phyloP scores from a whole-genome alignment of 2,888 invertebrate genomes.

The Morinoia aosen region DNA sequence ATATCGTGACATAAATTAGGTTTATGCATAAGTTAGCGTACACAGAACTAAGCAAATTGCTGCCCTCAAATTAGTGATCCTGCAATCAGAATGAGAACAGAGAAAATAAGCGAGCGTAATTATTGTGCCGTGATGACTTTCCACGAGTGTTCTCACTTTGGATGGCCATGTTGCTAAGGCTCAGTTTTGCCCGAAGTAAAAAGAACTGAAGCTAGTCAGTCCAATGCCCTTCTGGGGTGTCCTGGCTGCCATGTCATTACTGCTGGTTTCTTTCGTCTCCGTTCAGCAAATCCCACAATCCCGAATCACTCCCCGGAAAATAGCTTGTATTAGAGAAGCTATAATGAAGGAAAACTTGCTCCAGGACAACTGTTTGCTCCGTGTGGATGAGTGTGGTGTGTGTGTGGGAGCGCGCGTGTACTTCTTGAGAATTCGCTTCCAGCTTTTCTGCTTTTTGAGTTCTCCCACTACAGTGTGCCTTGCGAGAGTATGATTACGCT shows the following conservation, averaged over 20 bases:
- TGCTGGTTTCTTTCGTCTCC: conserved; percentile 46
- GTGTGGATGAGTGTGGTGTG: conserved; percentile 31
- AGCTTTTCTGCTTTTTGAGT: background rate
- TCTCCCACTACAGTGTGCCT: background rate
- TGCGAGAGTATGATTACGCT: background rate
- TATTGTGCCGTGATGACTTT: background rate
- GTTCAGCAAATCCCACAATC: conserved; percentile 50
- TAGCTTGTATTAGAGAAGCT: conserved; percentile 46
- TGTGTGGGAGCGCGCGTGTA: background rate
- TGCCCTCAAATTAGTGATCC: background rate
- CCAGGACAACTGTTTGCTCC: conserved; percentile 21
- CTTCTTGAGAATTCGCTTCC: background rate
- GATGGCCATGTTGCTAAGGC: background rate
- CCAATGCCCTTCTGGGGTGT: conserved; percentile 8
- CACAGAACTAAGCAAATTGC: background rate
- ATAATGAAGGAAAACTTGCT: conserved; percentile 43
- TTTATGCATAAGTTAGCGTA: background rate
- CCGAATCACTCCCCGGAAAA: conserved; percentile 49
- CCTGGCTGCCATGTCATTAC: conserved; percentile 27
- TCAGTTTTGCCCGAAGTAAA: background rate
- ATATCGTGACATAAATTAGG: background rate
- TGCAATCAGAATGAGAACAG: background rate
- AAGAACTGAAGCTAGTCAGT: background rate
- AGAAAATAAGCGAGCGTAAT: background rate
- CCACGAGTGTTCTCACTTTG: background rate